Evolutionary conservation across 2,888 invertebrate species (phyloP).

Genomic region (Himalopsyche tibetana): DNA sequence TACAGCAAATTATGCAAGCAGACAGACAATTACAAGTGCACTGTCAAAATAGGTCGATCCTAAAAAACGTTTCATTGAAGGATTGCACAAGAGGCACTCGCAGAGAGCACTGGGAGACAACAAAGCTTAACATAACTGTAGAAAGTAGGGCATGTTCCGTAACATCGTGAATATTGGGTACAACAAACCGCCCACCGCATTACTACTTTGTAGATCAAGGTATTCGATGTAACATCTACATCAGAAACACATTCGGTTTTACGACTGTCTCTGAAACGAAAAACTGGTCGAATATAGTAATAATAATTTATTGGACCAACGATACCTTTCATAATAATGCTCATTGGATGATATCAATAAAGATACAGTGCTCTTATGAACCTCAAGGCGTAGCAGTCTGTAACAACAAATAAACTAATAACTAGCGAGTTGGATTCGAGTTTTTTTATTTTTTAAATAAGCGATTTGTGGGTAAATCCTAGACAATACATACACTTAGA

Average conservation of each 20-base stretch:
- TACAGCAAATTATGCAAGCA: too few species aligned
- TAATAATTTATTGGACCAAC: not conserved
- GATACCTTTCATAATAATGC: not conserved
- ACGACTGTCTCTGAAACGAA: not conserved
- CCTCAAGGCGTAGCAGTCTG: too few species aligned
- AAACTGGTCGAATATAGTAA: not conserved
- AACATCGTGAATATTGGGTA: slow-evolving; percentile 60
- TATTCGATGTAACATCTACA: slow-evolving; percentile 41
- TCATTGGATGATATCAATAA: not conserved
- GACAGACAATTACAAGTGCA: not conserved
- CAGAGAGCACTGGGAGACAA: slow-evolving; percentile 49
- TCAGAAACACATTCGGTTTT: slow-evolving; percentile 4
- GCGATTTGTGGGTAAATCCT: too few species aligned
- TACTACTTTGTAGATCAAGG: slow-evolving; percentile 56
- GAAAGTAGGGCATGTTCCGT: slow-evolving; percentile 63
- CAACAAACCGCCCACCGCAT: slow-evolving; percentile 52
- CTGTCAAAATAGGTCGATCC: slow-evolving; percentile 15
- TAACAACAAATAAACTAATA: too few species aligned
- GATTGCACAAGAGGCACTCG: slow-evolving; percentile 49
- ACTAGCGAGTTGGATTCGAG: too few species aligned
- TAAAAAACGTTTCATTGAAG: slow-evolving; percentile 1
- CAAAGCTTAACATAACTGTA: slow-evolving; percentile 53
- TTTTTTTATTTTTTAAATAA: too few species aligned
- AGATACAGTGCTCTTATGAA: too few species aligned
- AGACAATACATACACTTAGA: too few species aligned